Evolutionary conservation across 2,888 invertebrate genomes (phyloP).

Genomic region (Portevinia maculata): DNA sequence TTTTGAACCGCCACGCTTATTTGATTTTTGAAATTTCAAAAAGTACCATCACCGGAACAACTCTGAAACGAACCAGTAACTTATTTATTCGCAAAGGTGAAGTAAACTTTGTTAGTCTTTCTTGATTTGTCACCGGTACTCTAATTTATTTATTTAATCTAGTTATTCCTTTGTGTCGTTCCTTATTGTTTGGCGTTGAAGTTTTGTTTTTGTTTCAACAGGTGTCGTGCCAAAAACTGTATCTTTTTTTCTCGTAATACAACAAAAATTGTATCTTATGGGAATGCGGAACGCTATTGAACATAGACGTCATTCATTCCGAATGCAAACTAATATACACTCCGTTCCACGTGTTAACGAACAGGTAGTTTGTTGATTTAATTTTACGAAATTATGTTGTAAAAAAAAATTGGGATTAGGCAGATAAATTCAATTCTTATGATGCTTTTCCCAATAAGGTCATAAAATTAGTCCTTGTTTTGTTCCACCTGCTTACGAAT

Average conservation of each 20-base stretch:
- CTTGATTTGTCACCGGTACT: conserved; percentile 22
- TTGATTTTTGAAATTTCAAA: background rate
- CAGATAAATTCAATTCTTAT: no score
- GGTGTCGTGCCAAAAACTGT: conserved; percentile 34
- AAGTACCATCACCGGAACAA: background rate
- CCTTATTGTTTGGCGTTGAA: conserved; percentile 21
- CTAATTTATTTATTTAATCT: conserved; percentile 18
- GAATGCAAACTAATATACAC: conserved; percentile 15
- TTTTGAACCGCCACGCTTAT: conserved; percentile 13
- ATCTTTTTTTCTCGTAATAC: conserved; percentile 9
- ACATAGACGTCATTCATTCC: conserved; percentile 22
- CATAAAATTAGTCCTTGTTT: no score
- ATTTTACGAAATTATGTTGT: conserved; percentile 11
- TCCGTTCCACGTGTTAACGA: no score
- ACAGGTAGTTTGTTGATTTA: no score
- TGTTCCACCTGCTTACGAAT: no score
- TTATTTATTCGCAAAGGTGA: conserved; percentile 8
- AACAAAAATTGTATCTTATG: no score
- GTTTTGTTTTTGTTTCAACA: conserved; percentile 52
- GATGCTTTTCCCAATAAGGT: no score
- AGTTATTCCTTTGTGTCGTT: background rate
- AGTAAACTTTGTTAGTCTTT: background rate
- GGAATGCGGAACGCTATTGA: conserved; percentile 35
- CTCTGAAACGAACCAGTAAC: conserved; percentile 13
- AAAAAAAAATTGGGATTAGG: no score